Evolutionary conservation across 1,140 invertebrate genomes (phyloP).

Genomic region (Physella acuta): DNA sequence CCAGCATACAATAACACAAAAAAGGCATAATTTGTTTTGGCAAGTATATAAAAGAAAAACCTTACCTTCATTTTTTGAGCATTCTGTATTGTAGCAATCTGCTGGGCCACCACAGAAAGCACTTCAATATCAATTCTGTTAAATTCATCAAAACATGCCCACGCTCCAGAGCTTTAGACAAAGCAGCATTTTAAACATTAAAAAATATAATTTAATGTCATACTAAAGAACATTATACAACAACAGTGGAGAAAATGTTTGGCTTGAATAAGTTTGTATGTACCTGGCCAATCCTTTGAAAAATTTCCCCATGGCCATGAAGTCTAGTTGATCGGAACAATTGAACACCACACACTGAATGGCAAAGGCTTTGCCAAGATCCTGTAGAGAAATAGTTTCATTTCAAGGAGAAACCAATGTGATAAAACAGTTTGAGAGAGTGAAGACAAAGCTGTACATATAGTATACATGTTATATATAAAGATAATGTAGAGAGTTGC

Average conservation of each 20-base stretch:
- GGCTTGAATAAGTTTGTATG: too few species aligned
- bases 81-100: constrained; percentile 60
- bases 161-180: constrained; percentile 57
- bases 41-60: constrained; percentile 1
- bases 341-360: constrained; percentile 63
- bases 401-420: too few species aligned
- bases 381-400: constrained; percentile 42
- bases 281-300: constrained; percentile 62
- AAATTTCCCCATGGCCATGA: constrained; percentile 63
- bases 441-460: too few species aligned
- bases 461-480: too few species aligned
- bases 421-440: too few species aligned
- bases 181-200: too few species aligned
- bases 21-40: too few species aligned
- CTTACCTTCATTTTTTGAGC: constrained; percentile 40
- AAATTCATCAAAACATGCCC: constrained; percentile 64
- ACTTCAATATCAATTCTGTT: constrained; percentile 62
- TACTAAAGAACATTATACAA: too few species aligned
- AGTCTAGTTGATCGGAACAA: constrained; percentile 62
- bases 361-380: constrained; percentile 62
- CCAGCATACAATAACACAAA: too few species aligned
- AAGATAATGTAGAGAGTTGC: too few species aligned
- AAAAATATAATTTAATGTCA: not conserved
- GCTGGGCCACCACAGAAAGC: constrained; percentile 62
- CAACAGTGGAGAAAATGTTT: too few species aligned